These are phyloP conservation scores for Rhabdornis inornatus DNA, from an alignment of 2,113 vertebrate species.

Conservation along the genomic window DNA sequence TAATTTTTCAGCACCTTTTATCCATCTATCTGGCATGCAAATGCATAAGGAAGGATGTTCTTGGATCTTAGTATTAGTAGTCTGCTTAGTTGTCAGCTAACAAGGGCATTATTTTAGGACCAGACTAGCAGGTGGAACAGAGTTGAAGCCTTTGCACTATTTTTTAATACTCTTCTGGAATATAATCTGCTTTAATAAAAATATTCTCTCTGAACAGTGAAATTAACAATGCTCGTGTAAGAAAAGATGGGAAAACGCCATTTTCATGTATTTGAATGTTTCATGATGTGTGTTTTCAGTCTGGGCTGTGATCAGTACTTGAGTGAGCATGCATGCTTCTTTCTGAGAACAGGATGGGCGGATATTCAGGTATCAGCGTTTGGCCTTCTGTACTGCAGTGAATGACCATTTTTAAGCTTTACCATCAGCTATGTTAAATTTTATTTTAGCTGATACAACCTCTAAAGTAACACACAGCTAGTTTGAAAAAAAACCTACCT, in stretches of 20 bases:
- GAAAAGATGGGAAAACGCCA: not conserved
- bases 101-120: not conserved
- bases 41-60: not conserved
- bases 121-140: not conserved
- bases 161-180: not conserved
- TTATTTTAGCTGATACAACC: not conserved
- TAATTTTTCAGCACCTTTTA: not conserved
- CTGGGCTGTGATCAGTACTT: not conserved
- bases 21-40: not conserved
- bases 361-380: not conserved
- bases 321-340: not conserved
- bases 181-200: not conserved
- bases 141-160: not conserved
- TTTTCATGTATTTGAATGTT: not conserved
- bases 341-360: not conserved
- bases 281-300: not conserved
- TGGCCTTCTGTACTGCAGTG: not conserved
- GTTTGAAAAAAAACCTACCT: not conserved
- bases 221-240: not conserved
- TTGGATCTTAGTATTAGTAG: not conserved
- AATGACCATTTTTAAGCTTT: not conserved
- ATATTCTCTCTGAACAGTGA: not conserved
- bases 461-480: not conserved
- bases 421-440: not conserved
- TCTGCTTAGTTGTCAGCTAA: not conserved